Percentiles rank a stretch among this genome's conserved stretches.
phyloP scores from a whole-genome alignment of 2,888 invertebrate species.

The Drosophila neutralis region DNA sequence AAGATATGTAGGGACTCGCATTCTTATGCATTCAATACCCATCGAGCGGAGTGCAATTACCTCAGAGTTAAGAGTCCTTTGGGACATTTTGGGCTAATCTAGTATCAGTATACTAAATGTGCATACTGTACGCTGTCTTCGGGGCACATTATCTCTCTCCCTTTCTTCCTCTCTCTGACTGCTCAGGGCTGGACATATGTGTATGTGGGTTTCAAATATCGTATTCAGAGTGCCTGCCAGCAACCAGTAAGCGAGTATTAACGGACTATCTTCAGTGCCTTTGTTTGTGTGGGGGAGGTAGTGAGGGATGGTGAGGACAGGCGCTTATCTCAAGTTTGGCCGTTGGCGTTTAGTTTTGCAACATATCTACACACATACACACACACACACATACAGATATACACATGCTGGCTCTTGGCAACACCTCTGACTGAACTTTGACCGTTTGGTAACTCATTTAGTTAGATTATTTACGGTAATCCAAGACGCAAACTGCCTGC shows the following conservation, averaged over 20 bases:
- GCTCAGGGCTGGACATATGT: conserved; percentile 29
- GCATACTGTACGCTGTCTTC: conserved; percentile 46
- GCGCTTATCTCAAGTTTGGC: conserved; percentile 49
- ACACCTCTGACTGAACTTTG: conserved; percentile 76
- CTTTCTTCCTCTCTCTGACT: not conserved
- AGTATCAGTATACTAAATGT: conserved; percentile 44
- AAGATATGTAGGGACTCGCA: not conserved
- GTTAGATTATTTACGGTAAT: conserved; percentile 79
- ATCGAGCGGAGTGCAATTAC: conserved; percentile 18
- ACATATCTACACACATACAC: conserved; percentile 27
- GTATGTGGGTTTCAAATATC: conserved; percentile 13
- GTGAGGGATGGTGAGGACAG: not conserved
- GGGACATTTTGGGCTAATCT: conserved; percentile 49
- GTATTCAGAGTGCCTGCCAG: conserved; percentile 39
- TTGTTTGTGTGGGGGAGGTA: not conserved
- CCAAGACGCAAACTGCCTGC: conserved; percentile 63
- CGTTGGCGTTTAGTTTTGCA: conserved; percentile 48
- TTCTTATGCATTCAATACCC: conserved; percentile 25
- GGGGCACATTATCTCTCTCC: conserved; percentile 26
- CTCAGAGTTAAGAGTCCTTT: conserved; percentile 42
- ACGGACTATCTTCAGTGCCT: conserved; percentile 12
- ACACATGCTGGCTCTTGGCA: conserved; percentile 43
- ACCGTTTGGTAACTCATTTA: conserved; percentile 79
- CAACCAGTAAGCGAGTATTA: conserved; percentile 30
- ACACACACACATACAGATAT: not conserved